phyloP scores from a whole-genome alignment of 1,140 invertebrate species.

The Drosophila trapezifrons region DNA sequence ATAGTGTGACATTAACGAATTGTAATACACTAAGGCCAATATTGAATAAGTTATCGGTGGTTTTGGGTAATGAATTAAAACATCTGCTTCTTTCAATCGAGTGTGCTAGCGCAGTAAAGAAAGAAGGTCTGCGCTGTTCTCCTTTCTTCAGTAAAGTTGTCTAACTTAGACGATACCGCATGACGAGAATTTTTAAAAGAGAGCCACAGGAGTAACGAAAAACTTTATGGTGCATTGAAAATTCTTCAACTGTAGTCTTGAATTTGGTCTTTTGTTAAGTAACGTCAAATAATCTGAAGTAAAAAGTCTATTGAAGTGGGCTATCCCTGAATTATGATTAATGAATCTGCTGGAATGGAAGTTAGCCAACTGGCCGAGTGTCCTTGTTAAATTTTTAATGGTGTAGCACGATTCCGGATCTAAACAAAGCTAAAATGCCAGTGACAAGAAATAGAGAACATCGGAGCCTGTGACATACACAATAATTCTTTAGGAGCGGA shows the following conservation, averaged over 20 bases:
- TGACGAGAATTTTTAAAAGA: constrained; percentile 65
- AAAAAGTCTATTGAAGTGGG: constrained; percentile 43
- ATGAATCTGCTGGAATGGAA: constrained; percentile 53
- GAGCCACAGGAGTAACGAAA: constrained; percentile 19
- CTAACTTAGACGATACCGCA: constrained; percentile 56
- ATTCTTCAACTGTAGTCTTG: constrained; percentile 60
- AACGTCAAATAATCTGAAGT: constrained; percentile 59
- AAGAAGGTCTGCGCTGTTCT: constrained; percentile 15
- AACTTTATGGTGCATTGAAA: constrained; percentile 64
- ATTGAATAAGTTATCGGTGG: not conserved
- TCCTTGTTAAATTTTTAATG: constrained; percentile 72
- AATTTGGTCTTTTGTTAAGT: constrained; percentile 45
- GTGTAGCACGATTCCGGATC: constrained; percentile 38
- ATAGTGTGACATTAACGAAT: too few species aligned
- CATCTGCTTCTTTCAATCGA: constrained; percentile 21
- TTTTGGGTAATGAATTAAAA: constrained; percentile 4
- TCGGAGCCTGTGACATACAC: constrained; percentile 34
- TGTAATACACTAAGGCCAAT: too few species aligned
- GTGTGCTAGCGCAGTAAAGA: constrained; percentile 12
- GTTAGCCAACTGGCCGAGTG: constrained; percentile 67
- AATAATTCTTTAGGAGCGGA: constrained; percentile 36
- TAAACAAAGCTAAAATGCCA: constrained; percentile 68
- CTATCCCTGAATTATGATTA: constrained; percentile 69
- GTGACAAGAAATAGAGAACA: constrained; percentile 54
- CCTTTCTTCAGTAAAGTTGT: constrained; percentile 51